Evolutionary conservation across 2,888 invertebrate genomes (phyloP), one percentile per base, ranked within the genome.

Genomic region (Palloptera scutellata): DNA sequence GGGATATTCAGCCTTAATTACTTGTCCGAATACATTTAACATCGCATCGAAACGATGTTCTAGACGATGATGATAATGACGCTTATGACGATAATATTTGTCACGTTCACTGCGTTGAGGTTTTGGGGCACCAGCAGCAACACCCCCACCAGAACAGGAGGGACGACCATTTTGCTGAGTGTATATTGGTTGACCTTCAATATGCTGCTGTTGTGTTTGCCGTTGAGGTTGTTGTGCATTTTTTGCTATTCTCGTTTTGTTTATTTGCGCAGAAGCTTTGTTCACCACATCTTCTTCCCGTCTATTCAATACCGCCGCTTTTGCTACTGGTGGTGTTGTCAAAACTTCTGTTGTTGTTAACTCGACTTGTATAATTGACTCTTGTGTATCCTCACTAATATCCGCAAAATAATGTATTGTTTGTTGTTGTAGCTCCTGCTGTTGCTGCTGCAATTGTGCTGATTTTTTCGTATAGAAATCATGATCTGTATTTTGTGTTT

Each of bases 61-160:
- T 68, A 82, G 74, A 40, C 83, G 76, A 45, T 78, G 77, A 66
- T 83, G 78, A 43, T 74, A 81, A 59, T 74, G 79, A 13, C 82
- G 76, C 17, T 81, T 82, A 67, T 83, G 83, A 11, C 77, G 77
- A 70, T 83, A 83, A 70, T 84, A 83, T 68, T 79, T 72, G 69
- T 78, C 73, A 71, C 79, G 68, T 68, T 77, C 76, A n/a, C 71
- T 70, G 60, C 71, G 15, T 0, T 48, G 41, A 8, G 41, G 17
- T 20, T 55, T 20, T 15, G 30, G 10, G 15, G 11, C 5, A 17
- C 48, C 30, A 30, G 30, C 30, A 4, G 30, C 30, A 30, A 2
- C 30, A n/a, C n/a, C 40, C 30, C 12, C n/a, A 13, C 11, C 12
- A 1, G n/a, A 19, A 17, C 60, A 52, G 43, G 59, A 60, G 8